These are phyloP conservation scores for Tinea pellionella DNA, from an alignment of 2,888 invertebrate genomes.

Conservation along the genomic window DNA sequence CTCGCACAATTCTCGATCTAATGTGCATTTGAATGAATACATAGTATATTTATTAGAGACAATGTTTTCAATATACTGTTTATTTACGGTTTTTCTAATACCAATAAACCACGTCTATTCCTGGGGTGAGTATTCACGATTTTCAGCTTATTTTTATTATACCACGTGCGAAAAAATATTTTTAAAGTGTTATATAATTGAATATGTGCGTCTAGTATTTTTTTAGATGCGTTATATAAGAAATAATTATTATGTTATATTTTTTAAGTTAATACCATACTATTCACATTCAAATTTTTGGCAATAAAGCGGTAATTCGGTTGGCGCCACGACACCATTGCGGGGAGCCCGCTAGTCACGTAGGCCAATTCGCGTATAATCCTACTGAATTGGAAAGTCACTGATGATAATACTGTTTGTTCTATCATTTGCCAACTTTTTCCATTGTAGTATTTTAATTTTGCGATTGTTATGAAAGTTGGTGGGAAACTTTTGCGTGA, in stretches of 20 bases:
- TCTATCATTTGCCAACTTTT: not conserved
- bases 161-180: slow-evolving; percentile 39
- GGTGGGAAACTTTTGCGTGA: not conserved
- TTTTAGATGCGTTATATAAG: not conserved
- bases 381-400: slow-evolving; percentile 34
- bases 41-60: slow-evolving; percentile 48
- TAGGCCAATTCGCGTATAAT: slow-evolving; percentile 49
- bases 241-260: not conserved
- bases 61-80: slow-evolving; percentile 51
- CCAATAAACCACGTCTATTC: slow-evolving; percentile 37
- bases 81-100: slow-evolving; percentile 37
- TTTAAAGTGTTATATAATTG: slow-evolving; percentile 45
- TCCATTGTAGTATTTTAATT: not conserved
- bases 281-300: slow-evolving; percentile 19
- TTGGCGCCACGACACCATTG: slow-evolving; percentile 64
- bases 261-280: not conserved
- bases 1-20: slow-evolving; percentile 39
- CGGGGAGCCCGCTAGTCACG: slow-evolving; percentile 59
- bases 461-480: not conserved
- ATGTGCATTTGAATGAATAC: slow-evolving; percentile 42
- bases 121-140: slow-evolving; percentile 47
- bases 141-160: not conserved
- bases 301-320: slow-evolving; percentile 60
- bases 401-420: not conserved
- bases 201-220: not conserved